phyloP scores from a whole-genome alignment of 1,140 invertebrate genomes.

The Phymorhynchus buccinoides region DNA sequence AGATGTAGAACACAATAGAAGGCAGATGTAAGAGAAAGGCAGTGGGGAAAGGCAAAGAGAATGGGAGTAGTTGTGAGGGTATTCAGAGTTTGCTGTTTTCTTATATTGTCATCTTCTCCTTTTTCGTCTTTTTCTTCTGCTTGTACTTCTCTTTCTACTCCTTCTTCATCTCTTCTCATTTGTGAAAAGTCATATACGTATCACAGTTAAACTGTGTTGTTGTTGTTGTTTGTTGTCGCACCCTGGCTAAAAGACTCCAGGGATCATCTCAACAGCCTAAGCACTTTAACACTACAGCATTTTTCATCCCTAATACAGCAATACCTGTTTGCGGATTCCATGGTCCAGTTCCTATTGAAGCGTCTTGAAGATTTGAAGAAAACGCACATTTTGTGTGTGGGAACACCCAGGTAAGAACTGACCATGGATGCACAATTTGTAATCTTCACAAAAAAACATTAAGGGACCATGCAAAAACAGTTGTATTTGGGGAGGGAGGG shows the following conservation, averaged over 20 bases:
- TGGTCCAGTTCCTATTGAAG: constrained; percentile 76
- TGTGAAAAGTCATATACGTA: neutral
- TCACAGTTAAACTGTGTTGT: no score
- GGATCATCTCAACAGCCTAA: no score
- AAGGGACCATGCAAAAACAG: no score
- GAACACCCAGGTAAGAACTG: constrained; percentile 79
- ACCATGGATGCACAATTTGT: constrained; percentile 45
- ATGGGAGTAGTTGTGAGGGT: neutral
- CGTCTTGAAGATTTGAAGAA: constrained; percentile 76
- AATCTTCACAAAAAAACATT: neutral
- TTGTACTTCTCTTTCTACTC: no score
- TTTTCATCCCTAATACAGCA: constrained; percentile 72
- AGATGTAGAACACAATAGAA: neutral
- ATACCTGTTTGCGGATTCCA: constrained; percentile 80
- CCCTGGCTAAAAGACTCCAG: no score
- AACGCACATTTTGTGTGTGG: constrained; percentile 83
- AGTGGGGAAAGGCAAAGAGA: neutral
- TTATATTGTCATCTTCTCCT: no score
- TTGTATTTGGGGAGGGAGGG: no score
- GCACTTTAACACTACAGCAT: no score
- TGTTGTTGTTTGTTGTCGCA: no score
- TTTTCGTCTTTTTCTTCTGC: no score
- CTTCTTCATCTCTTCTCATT: no score
- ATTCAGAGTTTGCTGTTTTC: no score
- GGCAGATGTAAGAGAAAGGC: neutral